Percentiles rank a stretch among this genome's conserved stretches.
Evolutionary conservation across 2,113 vertebrate species (phyloP).

Genomic region (Danionella cerebrum): DNA sequence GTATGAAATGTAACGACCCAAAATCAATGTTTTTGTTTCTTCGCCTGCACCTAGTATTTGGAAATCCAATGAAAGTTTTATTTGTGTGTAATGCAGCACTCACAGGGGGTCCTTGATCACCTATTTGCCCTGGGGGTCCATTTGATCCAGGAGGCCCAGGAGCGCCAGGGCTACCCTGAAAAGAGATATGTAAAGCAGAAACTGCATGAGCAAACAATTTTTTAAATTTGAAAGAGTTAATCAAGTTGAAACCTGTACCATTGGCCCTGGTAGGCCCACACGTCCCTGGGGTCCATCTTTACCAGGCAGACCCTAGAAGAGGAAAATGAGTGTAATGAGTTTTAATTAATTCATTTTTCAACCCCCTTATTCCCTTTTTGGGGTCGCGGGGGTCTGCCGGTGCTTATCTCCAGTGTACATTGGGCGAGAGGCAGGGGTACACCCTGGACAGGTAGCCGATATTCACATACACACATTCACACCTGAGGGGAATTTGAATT

Average conservation of each 20-base stretch:
- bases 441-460: no score
- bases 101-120: slow-evolving; percentile 80
- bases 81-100: slow-evolving; percentile 53
- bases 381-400: no score
- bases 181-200: background rate
- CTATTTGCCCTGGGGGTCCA: slow-evolving; percentile 73
- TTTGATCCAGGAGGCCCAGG: slow-evolving; percentile 80
- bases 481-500: no score
- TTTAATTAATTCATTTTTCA: no score
- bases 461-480: no score
- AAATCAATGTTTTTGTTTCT: background rate
- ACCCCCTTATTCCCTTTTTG: no score
- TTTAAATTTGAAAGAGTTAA: background rate
- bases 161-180: slow-evolving; percentile 83
- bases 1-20: no score
- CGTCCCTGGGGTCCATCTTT: slow-evolving; percentile 84
- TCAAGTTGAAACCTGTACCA: slow-evolving; percentile 68
- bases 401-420: no score
- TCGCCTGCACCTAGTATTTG: no score
- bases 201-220: background rate
- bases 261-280: slow-evolving; percentile 78
- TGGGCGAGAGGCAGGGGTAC: no score
- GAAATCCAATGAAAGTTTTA: background rate
- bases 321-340: no score
- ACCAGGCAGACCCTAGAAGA: slow-evolving; percentile 76